A percentile compares a stretch with the other conserved stretches of the same genome.
phyloP scores from a whole-genome alignment of 2,113 vertebrate genomes.

The Campylomormyrus numenius region DNA sequence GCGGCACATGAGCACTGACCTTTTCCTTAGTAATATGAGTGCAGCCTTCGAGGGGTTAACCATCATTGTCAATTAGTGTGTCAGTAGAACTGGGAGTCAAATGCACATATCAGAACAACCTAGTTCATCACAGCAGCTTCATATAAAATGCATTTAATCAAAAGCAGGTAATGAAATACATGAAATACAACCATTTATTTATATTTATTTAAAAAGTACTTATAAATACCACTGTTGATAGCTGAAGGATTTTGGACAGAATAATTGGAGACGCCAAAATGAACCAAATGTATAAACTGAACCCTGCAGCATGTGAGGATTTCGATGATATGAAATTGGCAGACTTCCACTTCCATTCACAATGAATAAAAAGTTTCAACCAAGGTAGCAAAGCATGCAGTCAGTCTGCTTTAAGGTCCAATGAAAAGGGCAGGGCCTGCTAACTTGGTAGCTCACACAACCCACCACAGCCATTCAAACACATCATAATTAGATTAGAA shows the following conservation, averaged over 20 bases:
- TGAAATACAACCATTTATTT: constrained; percentile 1
- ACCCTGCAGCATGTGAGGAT: neutral
- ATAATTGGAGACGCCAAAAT: neutral
- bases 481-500: neutral
- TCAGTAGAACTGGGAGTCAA: constrained; percentile 43
- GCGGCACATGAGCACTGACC: constrained; percentile 40
- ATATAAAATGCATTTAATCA: neutral
- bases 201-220: neutral
- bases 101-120: neutral
- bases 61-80: constrained; percentile 52
- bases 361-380: neutral
- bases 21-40: constrained; percentile 64
- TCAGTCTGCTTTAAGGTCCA: neutral
- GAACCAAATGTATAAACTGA: neutral
- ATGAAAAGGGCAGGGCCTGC: neutral
- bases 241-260: neutral
- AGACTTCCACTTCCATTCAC: neutral
- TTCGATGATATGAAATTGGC: neutral
- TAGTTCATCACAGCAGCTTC: neutral
- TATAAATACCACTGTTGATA: neutral
- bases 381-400: neutral
- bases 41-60: constrained; percentile 50
- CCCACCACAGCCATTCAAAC: neutral
- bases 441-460: neutral
- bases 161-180: neutral